phyloP scores from a whole-genome alignment of 1,140 invertebrate species.

The Eufriesea mexicana region DNA sequence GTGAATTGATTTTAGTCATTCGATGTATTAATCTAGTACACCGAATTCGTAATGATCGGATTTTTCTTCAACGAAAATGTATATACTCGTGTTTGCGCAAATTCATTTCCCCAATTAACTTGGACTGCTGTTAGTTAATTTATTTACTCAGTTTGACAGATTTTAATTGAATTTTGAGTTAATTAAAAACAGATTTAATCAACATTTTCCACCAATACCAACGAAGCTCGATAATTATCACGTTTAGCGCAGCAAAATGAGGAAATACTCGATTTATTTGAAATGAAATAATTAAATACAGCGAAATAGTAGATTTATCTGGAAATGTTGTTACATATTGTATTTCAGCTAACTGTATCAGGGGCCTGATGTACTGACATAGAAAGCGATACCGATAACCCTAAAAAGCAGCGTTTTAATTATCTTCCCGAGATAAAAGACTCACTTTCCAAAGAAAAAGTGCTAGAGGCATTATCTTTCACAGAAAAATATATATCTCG shows the following conservation, averaged over 20 bases:
- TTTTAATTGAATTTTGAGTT: no score
- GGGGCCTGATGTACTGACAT: neutral
- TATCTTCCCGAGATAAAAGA: neutral
- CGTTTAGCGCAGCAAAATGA: neutral
- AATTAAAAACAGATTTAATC: no score
- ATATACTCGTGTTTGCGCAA: no score
- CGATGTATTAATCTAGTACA: no score
- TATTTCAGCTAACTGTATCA: neutral
- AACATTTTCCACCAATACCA: no score
- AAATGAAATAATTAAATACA: neutral
- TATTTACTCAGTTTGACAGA: neutral
- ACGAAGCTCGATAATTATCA: neutral
- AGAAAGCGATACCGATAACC: neutral
- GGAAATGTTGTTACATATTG: neutral
- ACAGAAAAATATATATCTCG: neutral
- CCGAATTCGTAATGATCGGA: no score
- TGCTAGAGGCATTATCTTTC: neutral
- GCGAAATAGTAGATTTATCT: conserved; percentile 3
- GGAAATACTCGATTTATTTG: neutral
- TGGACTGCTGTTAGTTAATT: no score
- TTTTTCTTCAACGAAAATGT: no score
- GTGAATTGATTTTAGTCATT: no score
- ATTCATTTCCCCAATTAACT: no score
- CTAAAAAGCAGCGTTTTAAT: neutral
- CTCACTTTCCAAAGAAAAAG: neutral